Percentiles rank a stretch among this genome's conserved stretches.
These are phyloP conservation scores for Hedya salicella DNA, from an alignment of 2,888 invertebrate genomes.

Conservation along the genomic window DNA sequence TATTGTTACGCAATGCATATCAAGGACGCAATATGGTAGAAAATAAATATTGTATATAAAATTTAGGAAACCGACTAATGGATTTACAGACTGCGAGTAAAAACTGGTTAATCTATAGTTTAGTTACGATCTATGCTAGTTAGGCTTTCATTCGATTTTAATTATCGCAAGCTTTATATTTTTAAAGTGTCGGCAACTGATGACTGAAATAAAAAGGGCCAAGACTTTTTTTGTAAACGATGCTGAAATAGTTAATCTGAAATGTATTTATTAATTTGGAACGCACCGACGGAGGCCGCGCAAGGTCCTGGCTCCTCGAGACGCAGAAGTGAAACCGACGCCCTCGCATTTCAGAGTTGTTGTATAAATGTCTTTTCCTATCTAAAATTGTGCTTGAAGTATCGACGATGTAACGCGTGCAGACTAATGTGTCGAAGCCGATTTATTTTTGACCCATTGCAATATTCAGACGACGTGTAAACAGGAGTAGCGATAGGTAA, in stretches of 20 bases:
- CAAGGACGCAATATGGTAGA: constrained; percentile 85
- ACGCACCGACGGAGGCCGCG: constrained; percentile 14
- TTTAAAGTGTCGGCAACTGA: constrained; percentile 78
- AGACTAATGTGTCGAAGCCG: constrained; percentile 58
- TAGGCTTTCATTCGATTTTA: constrained; percentile 79
- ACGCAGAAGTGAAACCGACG: constrained; percentile 53
- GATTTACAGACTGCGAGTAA: constrained; percentile 80
- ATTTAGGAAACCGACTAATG: constrained; percentile 77
- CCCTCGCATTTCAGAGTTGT: constrained; percentile 80
- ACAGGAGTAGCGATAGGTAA: constrained; percentile 79
- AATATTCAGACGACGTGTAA: constrained; percentile 78
- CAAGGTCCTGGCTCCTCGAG: background rate
- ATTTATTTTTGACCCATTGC: constrained; percentile 75
- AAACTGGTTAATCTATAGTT: constrained; percentile 81
- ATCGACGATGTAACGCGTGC: constrained; percentile 34
- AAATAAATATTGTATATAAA: constrained; percentile 85
- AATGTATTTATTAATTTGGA: constrained; percentile 26
- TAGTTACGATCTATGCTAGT: constrained; percentile 82
- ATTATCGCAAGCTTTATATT: constrained; percentile 81
- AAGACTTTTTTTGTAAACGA: constrained; percentile 68
- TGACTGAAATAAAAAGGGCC: constrained; percentile 82
- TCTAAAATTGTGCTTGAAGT: constrained; percentile 38
- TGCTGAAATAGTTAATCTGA: constrained; percentile 37
- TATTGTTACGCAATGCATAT: constrained; percentile 86
- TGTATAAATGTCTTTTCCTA: constrained; percentile 53